Evolutionary conservation across 64 coral and sea anemone genomes (phyloP), one percentile per base, ranked within the genome.

Genomic region (Montipora capricornis): DNA sequence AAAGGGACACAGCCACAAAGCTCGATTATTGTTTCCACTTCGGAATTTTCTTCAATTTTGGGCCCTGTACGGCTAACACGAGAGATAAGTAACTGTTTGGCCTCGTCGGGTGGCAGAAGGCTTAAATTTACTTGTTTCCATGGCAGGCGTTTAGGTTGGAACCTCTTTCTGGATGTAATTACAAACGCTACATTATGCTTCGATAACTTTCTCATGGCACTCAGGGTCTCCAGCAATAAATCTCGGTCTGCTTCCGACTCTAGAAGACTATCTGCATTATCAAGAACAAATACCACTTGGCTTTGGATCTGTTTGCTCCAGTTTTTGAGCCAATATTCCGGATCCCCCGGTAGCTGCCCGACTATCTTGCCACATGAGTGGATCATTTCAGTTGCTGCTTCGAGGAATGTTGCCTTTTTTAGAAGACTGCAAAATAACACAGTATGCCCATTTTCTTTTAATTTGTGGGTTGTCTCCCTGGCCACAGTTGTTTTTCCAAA

Each of bases 1-100:
- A 95, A 74, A 22, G 94, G 94, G 14, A 79, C 70, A 20, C 59
- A 1, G 16, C 80, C 94, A 78, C 94, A 95, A 7, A 95, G 75
- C 1, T 95, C 4, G 5, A 68, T 82, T 60, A 95, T 52, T 6
- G 49, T 14, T n/a, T 77, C 62, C 61, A 58, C 19, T 14, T 80
- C 47, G 20, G 13, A 55, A 13, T 19, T 15, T 6, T 76, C 51
- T 19, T 71, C 4, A 71, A 0, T n/a, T 71, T 76, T n/a, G 24
- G 8, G 16, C 0, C 22, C 73, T 19, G 15, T 51, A 12, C 15
- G 5, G 24, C 59, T 55, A 4, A 55, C 47, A 19, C 57, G 19
- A 17, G 15, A 81, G 49, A 26, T 13, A 13, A 59, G 19, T 19
- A 81, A 16, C 9, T 59, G 57, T 15, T 67, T 26, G 20, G 87